These are phyloP conservation scores for Lasioglossum pauxillum DNA, from an alignment of 2,888 invertebrate genomes.

Conservation along the genomic window DNA sequence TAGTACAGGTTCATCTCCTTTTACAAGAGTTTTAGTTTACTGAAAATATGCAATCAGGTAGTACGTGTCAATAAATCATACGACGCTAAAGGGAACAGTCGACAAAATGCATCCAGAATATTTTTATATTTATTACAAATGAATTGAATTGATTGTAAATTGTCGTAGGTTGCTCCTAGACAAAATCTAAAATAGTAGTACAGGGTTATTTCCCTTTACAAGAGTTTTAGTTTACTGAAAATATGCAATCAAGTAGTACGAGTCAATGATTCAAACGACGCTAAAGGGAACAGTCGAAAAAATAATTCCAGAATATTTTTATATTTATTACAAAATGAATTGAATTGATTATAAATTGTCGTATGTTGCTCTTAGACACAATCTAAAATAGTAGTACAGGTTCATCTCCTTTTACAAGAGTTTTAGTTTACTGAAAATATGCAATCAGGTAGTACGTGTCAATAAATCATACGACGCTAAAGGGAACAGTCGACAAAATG, in stretches of 20 bases:
- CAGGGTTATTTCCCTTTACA: too few species aligned
- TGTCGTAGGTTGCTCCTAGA: too few species aligned
- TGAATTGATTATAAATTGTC: background rate
- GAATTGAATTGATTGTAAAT: too few species aligned
- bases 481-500: background rate
- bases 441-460: background rate
- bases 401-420: background rate
- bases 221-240: too few species aligned
- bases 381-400: background rate
- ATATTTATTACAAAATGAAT: too few species aligned
- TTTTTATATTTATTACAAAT: too few species aligned
- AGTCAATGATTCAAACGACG: background rate
- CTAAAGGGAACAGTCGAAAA: background rate
- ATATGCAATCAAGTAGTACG: background rate
- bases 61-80: background rate
- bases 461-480: background rate
- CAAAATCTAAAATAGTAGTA: too few species aligned
- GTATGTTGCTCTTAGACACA: background rate
- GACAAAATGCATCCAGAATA: background rate
- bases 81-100: background rate
- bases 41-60: background rate
- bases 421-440: background rate
- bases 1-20: background rate
- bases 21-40: background rate
- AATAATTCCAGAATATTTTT: background rate